phyloP scores from a whole-genome alignment of 2,113 vertebrate species.

The Apaloderma vittatum region DNA sequence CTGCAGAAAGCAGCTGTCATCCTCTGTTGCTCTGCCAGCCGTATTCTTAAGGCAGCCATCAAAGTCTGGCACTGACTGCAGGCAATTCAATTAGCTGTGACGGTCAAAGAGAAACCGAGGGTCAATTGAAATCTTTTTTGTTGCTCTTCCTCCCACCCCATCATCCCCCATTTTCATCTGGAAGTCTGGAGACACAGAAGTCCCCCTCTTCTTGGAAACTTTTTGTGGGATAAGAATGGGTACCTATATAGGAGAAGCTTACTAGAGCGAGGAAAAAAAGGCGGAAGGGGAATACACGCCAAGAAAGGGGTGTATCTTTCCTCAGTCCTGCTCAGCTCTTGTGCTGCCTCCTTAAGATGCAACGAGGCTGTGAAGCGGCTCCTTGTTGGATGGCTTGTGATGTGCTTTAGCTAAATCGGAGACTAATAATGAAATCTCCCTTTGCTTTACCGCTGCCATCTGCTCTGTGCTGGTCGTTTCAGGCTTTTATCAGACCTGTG shows the following conservation, averaged over 20 bases:
- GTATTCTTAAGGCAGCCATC: conserved; percentile 54
- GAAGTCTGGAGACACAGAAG: neutral
- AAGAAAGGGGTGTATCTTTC: neutral
- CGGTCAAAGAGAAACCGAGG: conserved; percentile 28
- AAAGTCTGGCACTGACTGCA: conserved; percentile 55
- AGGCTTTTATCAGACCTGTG: neutral
- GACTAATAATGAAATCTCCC: neutral
- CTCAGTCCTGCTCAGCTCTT: neutral
- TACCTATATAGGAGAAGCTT: neutral
- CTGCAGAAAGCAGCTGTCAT: conserved; percentile 67
- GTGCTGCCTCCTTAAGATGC: neutral
- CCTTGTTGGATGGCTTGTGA: neutral
- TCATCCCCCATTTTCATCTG: neutral
- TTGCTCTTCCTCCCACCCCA: neutral
- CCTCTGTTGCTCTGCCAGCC: conserved; percentile 49
- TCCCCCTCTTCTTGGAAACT: neutral
- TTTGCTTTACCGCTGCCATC: neutral
- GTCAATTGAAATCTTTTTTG: neutral
- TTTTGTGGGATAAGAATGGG: neutral
- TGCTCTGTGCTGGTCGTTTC: neutral
- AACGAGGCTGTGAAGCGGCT: neutral
- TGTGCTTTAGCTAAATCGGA: neutral
- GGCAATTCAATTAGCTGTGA: conserved; percentile 73
- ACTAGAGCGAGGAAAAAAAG: neutral
- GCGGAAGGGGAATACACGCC: neutral